Evolutionary conservation across 2,888 invertebrate species (phyloP).

Genomic region (Phaedon cochleariae): DNA sequence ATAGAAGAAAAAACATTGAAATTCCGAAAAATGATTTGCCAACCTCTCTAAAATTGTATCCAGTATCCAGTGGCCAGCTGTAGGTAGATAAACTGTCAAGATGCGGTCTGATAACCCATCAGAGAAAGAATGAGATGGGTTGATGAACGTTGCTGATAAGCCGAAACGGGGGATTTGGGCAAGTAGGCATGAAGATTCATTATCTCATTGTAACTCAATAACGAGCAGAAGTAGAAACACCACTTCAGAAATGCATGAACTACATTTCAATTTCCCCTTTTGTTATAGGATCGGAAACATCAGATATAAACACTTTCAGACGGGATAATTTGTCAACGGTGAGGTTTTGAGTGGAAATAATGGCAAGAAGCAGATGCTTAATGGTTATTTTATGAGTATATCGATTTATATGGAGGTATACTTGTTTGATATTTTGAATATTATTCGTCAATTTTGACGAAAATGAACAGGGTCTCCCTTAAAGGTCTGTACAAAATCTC

Average conservation of each 20-base stretch:
- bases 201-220: conserved; percentile 41
- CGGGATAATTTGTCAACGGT: neutral
- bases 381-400: neutral
- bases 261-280: conserved; percentile 30
- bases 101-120: conserved; percentile 10
- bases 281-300: conserved; percentile 18
- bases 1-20: neutral
- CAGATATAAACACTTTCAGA: conserved; percentile 10
- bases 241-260: conserved; percentile 31
- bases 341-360: neutral
- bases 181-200: conserved; percentile 31
- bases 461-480: too few species aligned
- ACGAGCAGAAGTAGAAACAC: conserved; percentile 37
- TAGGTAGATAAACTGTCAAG: conserved; percentile 9
- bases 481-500: too few species aligned
- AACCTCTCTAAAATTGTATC: neutral
- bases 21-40: neutral
- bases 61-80: neutral
- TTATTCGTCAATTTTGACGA: too few species aligned
- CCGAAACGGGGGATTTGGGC: conserved; percentile 1
- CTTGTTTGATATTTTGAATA: too few species aligned
- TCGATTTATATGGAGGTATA: neutral
- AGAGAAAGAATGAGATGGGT: neutral
- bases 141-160: neutral
- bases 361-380: neutral